Conservation (phyloP, 2,113 vertebrate genomes). For the Myiozetetes cayanensis region DNA sequence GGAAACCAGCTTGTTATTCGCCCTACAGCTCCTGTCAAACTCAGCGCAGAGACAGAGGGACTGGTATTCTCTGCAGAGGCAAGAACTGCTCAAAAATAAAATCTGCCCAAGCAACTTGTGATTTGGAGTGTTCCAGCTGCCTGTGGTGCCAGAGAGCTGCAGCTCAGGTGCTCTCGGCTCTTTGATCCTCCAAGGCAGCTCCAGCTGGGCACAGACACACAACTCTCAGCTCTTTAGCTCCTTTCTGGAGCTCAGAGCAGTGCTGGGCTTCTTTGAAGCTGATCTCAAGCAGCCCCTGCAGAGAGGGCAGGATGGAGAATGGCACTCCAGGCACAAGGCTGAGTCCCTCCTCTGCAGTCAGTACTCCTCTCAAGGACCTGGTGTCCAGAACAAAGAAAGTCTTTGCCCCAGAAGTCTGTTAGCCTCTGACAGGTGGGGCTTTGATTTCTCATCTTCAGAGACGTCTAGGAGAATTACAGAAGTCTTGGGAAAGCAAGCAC, state of each 20-base stretch:
- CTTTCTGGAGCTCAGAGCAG: background rate
- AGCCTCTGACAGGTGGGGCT: background rate
- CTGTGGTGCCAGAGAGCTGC: background rate
- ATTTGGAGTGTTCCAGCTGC: background rate
- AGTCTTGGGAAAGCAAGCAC: background rate
- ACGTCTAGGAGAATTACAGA: background rate
- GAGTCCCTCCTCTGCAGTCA: background rate
- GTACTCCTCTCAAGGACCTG: background rate
- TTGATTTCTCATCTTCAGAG: background rate
- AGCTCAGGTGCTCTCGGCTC: background rate
- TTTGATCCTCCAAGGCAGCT: background rate
- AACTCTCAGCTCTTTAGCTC: background rate
- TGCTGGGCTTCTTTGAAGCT: background rate
- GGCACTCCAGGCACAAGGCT: background rate
- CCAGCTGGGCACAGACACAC: rapidly evolving
- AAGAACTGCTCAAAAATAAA: background rate
- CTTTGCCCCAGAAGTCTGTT: background rate
- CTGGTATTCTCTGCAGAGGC: background rate
- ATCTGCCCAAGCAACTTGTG: background rate
- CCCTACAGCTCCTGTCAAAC: background rate
- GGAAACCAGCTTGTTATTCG: background rate
- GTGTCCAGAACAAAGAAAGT: background rate
- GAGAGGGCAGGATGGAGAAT: background rate
- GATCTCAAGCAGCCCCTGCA: background rate
- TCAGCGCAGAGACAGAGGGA: background rate